Conservation (phyloP, 2,797 vertebrate genomes). For the Gymnoscopelus microlampas region DNA sequence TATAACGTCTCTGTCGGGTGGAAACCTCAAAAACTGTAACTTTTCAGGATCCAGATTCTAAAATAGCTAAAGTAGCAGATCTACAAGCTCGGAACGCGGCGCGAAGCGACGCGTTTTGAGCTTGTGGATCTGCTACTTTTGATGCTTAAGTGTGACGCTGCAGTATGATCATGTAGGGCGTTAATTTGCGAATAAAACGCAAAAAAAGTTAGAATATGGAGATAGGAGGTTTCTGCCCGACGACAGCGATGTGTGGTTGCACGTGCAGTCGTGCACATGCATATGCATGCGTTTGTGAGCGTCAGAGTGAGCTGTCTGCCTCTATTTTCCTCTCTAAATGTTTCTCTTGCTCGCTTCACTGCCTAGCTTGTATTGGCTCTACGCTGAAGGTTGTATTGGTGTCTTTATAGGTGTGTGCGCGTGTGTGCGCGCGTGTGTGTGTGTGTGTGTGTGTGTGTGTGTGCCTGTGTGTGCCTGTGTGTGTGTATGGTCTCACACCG, state of each 20-base stretch:
- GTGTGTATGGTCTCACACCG: constrained; percentile 46
- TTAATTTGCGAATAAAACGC: no score
- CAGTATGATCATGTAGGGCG: no score
- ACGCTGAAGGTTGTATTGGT: constrained; percentile 60
- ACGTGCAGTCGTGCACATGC: not conserved
- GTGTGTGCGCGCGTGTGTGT: not conserved
- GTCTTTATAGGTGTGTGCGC: constrained; percentile 41
- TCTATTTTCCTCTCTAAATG: constrained; percentile 55
- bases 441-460: not conserved
- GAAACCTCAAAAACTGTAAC: no score
- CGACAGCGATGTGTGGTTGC: not conserved
- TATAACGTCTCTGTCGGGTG: no score
- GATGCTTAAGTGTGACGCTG: no score
- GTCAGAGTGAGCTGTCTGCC: constrained; percentile 50
- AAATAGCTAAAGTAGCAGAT: no score
- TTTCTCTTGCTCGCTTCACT: constrained; percentile 52
- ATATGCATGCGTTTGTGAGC: constrained; percentile 14
- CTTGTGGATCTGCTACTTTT: no score
- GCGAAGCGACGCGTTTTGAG: no score
- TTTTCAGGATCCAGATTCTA: no score
- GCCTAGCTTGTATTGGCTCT: constrained; percentile 59
- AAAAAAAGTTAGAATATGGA: no score
- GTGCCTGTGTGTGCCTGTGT: constrained; percentile 26
- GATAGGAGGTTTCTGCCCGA: no score
- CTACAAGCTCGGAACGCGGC: no score